phyloP scores from a whole-genome alignment of 2,888 invertebrate genomes.

The Micropterix aruncella region DNA sequence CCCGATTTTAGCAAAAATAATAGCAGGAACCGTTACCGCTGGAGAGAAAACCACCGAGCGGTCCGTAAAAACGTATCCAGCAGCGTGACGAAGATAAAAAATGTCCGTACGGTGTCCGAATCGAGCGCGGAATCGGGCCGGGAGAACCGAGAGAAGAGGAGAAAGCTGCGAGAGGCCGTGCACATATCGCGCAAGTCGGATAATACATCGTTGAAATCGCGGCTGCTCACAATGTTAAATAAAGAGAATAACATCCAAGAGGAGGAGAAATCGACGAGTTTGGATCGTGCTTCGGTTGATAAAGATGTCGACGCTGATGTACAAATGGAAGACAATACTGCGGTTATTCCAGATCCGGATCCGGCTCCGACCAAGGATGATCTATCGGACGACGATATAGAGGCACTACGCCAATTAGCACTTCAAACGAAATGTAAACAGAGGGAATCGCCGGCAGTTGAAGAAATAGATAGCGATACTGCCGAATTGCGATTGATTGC shows the following conservation, averaged over 20 bases:
- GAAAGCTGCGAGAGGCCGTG: constrained; percentile 40
- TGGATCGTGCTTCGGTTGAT: too few relatives aligned
- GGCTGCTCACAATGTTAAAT: constrained; percentile 27
- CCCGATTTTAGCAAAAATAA: too few relatives aligned
- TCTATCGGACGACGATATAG: constrained; percentile 34
- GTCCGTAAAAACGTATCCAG: constrained; percentile 11
- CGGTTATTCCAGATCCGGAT: background rate
- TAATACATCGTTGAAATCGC: constrained; percentile 26
- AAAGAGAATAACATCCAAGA: background rate
- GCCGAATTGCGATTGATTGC: constrained; percentile 48
- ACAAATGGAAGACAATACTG: background rate
- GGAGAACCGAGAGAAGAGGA: constrained; percentile 30
- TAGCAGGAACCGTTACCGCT: too few relatives aligned
- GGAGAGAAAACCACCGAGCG: too few relatives aligned
- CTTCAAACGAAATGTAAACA: constrained; percentile 28
- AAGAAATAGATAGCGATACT: constrained; percentile 46
- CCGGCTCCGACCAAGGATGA: constrained; percentile 10
- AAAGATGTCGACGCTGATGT: too few relatives aligned
- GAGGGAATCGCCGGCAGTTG: constrained; percentile 19
- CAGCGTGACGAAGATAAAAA: constrained; percentile 19
- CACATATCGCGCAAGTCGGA: constrained; percentile 23
- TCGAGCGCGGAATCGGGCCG: constrained; percentile 32
- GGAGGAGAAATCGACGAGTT: too few relatives aligned
- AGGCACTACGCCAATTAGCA: constrained; percentile 29
- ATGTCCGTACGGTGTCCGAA: constrained; percentile 19